These are phyloP conservation scores for Craterocephalus amniculus DNA, from an alignment of 2,797 vertebrate genomes.

Conservation along the genomic window DNA sequence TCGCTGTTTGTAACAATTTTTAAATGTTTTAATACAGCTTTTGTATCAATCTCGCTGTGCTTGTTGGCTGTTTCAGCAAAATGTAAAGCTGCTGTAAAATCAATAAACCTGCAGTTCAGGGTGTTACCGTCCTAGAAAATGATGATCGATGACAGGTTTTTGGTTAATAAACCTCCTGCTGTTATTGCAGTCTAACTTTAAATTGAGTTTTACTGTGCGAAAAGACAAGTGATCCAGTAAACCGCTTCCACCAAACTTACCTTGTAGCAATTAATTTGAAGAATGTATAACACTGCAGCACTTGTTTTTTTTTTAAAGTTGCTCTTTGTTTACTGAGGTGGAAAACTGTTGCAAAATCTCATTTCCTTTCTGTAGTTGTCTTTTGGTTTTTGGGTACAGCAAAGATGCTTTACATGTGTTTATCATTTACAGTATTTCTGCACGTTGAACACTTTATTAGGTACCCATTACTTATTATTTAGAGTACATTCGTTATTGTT, in stretches of 20 bases:
- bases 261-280: constrained; percentile 31
- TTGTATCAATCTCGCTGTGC: neutral
- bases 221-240: constrained; percentile 10
- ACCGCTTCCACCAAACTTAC: constrained; percentile 1
- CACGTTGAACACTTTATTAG: too few relatives aligned
- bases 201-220: constrained; percentile 16
- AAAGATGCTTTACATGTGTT: too few relatives aligned
- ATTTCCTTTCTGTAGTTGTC: too few relatives aligned
- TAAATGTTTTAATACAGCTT: constrained; percentile 9
- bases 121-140: constrained; percentile 3
- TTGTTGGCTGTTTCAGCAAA: constrained; percentile 18
- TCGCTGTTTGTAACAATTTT: neutral
- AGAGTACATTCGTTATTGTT: too few relatives aligned
- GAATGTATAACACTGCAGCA: constrained; percentile 7
- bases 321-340: neutral
- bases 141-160: constrained; percentile 19
- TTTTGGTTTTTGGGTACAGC: too few relatives aligned
- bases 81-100: constrained; percentile 17
- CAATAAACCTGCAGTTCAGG: constrained; percentile 17
- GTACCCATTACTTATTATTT: too few relatives aligned
- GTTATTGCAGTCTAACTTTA: constrained; percentile 4
- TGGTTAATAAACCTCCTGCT: constrained; percentile 17
- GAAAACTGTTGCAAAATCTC: too few relatives aligned
- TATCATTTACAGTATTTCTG: too few relatives aligned
- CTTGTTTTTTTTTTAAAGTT: neutral